Conservation (phyloP, 2,888 invertebrate genomes). For the Patella depressa region DNA sequence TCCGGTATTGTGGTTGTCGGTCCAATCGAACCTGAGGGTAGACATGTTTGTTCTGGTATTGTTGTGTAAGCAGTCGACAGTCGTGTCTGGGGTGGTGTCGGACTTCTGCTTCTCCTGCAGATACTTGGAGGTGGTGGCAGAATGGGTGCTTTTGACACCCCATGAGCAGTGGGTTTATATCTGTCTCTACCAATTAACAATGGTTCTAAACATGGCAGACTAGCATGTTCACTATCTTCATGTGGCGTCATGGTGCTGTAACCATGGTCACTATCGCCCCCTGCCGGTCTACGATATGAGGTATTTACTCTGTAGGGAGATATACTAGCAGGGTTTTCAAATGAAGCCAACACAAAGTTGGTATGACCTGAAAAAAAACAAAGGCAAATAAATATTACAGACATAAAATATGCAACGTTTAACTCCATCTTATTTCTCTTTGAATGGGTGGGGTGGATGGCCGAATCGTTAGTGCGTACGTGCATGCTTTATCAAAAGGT, state of each 20-base stretch:
- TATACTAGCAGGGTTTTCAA: slow-evolving; percentile 78
- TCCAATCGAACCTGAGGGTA: slow-evolving; percentile 43
- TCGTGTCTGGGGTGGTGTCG: slow-evolving; percentile 64
- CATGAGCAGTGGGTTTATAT: slow-evolving; percentile 60
- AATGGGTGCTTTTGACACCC: slow-evolving; percentile 48
- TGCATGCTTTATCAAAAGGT: no score
- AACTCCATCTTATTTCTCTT: no score
- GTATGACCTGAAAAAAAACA: slow-evolving; percentile 61
- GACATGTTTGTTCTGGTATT: slow-evolving; percentile 61
- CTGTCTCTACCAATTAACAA: slow-evolving; percentile 66
- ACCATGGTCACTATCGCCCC: slow-evolving; percentile 91
- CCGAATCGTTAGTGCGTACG: no score
- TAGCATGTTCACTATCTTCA: slow-evolving; percentile 70
- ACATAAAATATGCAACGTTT: no score
- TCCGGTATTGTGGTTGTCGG: slow-evolving; percentile 37
- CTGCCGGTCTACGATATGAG: slow-evolving; percentile 81
- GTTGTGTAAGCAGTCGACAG: slow-evolving; percentile 49
- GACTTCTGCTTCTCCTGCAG: slow-evolving; percentile 64
- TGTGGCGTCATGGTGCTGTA: slow-evolving; percentile 78
- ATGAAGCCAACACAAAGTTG: slow-evolving; percentile 68
- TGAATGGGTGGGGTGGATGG: no score
- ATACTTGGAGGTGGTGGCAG: slow-evolving; percentile 65
- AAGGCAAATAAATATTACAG: no score
- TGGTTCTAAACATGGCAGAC: slow-evolving; percentile 69
- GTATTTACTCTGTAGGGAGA: slow-evolving; percentile 91